These are phyloP conservation scores for Lophotriccus pileatus DNA, from an alignment of 2,797 vertebrate genomes.

Conservation along the genomic window DNA sequence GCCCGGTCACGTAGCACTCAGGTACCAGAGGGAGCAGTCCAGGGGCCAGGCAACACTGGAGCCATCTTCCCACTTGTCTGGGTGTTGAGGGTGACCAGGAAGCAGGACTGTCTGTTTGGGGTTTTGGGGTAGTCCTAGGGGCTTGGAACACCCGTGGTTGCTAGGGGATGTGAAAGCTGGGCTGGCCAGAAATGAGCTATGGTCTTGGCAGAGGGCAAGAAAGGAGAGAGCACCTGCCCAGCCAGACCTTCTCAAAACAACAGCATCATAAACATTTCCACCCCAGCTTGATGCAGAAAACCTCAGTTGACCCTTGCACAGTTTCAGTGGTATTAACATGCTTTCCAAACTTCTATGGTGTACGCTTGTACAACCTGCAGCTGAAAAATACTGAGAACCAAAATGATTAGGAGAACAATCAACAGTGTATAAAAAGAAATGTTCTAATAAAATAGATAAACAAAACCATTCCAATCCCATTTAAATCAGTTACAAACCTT, in stretches of 20 bases:
- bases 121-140: background rate
- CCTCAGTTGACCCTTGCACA: background rate
- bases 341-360: background rate
- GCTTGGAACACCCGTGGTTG: background rate
- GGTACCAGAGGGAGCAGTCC: background rate
- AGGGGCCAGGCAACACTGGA: accelerated
- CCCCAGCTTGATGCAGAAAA: background rate
- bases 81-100: background rate
- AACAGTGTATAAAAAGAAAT: background rate
- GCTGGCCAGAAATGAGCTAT: background rate
- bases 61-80: accelerated
- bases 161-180: background rate
- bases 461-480: background rate
- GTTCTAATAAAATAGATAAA: background rate
- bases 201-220: background rate
- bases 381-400: background rate
- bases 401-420: background rate
- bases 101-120: background rate
- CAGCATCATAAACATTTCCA: background rate
- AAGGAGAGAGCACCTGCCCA: background rate
- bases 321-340: background rate
- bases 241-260: background rate
- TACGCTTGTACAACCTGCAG: background rate
- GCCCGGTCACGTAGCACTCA: background rate
- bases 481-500: background rate